Evolutionary conservation across 2,113 vertebrate species (phyloP).

Genomic region (rat (Rattus norvegicus)): DNA sequence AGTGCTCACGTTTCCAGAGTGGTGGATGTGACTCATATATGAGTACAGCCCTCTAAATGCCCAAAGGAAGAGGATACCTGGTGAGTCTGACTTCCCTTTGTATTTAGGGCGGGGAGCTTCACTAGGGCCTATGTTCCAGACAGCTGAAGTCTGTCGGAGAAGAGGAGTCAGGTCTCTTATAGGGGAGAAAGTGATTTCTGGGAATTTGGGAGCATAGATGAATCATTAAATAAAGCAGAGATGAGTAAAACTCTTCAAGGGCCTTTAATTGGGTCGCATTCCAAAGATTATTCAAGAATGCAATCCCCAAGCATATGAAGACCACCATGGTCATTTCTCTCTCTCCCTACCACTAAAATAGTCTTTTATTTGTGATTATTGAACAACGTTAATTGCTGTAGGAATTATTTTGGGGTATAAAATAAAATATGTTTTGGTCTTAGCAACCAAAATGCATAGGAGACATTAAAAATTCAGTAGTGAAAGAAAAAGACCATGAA

Average conservation of each 20-base stretch:
- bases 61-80: background rate
- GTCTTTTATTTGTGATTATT: background rate
- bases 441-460: background rate
- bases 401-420: background rate
- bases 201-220: background rate
- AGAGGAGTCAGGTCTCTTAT: background rate
- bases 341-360: background rate
- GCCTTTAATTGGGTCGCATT: background rate
- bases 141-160: background rate
- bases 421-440: background rate
- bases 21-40: background rate
- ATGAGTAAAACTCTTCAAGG: background rate
- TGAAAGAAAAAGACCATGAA: background rate
- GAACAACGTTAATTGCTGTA: background rate
- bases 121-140: background rate
- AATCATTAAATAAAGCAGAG: background rate
- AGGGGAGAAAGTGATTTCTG: background rate
- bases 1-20: background rate
- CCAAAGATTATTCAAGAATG: background rate
- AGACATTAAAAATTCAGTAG: background rate
- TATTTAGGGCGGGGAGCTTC: background rate
- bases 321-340: background rate
- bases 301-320: background rate
- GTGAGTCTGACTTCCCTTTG: slow-evolving; percentile 4
- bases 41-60: background rate